Evolutionary conservation across 1,140 invertebrate species (phyloP), one percentile per base, ranked within the genome.

Genomic region (Diabrotica virgifera): DNA sequence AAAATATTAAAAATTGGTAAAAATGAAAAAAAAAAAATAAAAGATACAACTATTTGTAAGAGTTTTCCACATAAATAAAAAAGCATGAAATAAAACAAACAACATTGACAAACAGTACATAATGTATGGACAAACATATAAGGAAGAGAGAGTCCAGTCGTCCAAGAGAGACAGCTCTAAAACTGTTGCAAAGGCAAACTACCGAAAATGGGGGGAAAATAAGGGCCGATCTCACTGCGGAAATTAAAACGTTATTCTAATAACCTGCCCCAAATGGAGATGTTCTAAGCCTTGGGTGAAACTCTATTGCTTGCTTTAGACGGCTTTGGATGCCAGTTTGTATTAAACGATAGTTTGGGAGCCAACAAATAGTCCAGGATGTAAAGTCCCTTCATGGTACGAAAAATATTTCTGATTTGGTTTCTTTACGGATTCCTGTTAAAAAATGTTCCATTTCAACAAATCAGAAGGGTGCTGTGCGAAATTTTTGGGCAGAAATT

Each of bases 71-170:
- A 38, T 40, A 13, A 60, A 52, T 50, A 36, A 36, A 68, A 56
- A 76, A 76, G 72, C 72, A 71, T 69, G 72, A 71, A 64, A 67
- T 68, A 67, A 52, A 67, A 69, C 50, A 59, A 69, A 69, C 68
- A 60, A 60, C 59, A 69, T 59, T 60, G 36, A 66, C 54, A 66
- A 67, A 71, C 61, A 69, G 63, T 67, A 70, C 63, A 73, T 66
- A 72, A 67, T 72, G 38, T 60, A 57, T 69, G 67, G 69, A 73
- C 69, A 68, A 71, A 75, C 68, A 75, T 66, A 74, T 59, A 61
- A 52, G 55, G 56, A 36, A 59, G 64, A 62, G 11, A 53, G 36
- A 1, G 59, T 14, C 46, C 46, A 62, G 52, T 64, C 59, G 61
- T 50, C 65, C 54, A 71, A 59, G 65, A 63, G 65, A 63, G 55